Percentiles rank a stretch among this genome's conserved stretches.
Evolutionary conservation across 2,888 invertebrate genomes (phyloP).

Genomic region (Scaptomyza cyrtandrae): DNA sequence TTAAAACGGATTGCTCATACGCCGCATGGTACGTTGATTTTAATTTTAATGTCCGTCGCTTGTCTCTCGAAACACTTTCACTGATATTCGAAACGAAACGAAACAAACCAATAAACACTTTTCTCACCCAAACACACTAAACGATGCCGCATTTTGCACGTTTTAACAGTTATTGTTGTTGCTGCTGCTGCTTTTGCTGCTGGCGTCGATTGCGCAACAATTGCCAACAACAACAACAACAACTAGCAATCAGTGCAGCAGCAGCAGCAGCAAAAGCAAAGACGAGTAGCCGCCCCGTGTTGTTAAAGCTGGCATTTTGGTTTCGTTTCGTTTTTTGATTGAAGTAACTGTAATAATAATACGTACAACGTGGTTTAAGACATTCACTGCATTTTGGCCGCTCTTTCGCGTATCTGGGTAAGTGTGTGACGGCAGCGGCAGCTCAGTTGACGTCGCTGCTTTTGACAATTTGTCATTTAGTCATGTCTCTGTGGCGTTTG

Average conservation of each 20-base stretch:
- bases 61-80: conserved; percentile 65
- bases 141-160: conserved; percentile 54
- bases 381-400: conserved; percentile 37
- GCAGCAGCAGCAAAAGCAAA: conserved; percentile 21
- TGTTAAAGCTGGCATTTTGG: conserved; percentile 1
- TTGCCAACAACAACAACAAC: conserved; percentile 23
- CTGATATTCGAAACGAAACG: conserved; percentile 59
- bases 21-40: conserved; percentile 55
- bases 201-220: conserved; percentile 61
- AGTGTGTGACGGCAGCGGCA: conserved; percentile 69
- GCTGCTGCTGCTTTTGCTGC: conserved; percentile 10
- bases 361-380: conserved; percentile 16
- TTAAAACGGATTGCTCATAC: conserved; percentile 67
- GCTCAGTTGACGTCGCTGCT: conserved; percentile 28
- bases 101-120: conserved; percentile 13
- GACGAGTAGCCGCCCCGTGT: conserved; percentile 26
- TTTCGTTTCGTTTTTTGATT: conserved; percentile 25
- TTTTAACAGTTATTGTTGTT: conserved; percentile 40
- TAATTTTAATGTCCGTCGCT: neutral
- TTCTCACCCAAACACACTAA: conserved; percentile 61
- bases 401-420: conserved; percentile 67
- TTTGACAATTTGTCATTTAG: conserved; percentile 56
- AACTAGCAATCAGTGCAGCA: conserved; percentile 41
- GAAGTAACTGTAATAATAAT: conserved; percentile 58
- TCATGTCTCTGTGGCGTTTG: conserved; percentile 50